phyloP scores from a whole-genome alignment of 2,113 vertebrate genomes.

The Setophaga coronata region DNA sequence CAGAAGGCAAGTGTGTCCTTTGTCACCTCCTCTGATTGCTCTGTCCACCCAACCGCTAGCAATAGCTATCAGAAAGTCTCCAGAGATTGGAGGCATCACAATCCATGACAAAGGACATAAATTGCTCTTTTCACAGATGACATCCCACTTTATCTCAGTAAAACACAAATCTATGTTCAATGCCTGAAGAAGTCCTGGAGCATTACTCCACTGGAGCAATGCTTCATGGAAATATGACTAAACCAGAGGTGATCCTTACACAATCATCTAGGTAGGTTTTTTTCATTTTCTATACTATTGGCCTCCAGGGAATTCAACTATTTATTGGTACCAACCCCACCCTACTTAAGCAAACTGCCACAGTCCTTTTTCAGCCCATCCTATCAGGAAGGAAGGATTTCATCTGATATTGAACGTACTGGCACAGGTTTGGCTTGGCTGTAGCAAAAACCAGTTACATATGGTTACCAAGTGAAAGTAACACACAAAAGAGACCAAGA shows the following conservation, averaged over 20 bases:
- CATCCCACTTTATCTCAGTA: conserved; percentile 55
- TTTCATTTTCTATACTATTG: neutral
- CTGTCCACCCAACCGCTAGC: conserved; percentile 50
- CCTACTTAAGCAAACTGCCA: neutral
- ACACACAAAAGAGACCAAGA: neutral
- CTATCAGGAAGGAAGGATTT: neutral
- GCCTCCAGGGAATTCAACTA: neutral
- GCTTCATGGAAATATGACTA: conserved; percentile 19
- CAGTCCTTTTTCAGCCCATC: neutral
- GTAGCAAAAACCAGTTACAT: neutral
- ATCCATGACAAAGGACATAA: conserved; percentile 57
- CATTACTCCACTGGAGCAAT: neutral
- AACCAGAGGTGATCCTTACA: conserved; percentile 5
- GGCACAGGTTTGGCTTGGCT: neutral
- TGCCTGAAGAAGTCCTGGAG: conserved; percentile 19
- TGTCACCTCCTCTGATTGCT: conserved; percentile 67
- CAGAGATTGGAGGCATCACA: conserved; percentile 42
- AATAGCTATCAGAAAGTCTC: conserved; percentile 54
- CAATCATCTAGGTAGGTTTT: neutral
- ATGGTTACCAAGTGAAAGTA: neutral
- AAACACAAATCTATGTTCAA: conserved; percentile 52
- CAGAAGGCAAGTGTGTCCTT: conserved; percentile 63
- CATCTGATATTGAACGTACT: accelerated
- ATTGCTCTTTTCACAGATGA: conserved; percentile 68
- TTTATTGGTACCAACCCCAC: neutral